Conservation (phyloP, 2,888 invertebrate genomes). For the Eledone cirrhosa region DNA sequence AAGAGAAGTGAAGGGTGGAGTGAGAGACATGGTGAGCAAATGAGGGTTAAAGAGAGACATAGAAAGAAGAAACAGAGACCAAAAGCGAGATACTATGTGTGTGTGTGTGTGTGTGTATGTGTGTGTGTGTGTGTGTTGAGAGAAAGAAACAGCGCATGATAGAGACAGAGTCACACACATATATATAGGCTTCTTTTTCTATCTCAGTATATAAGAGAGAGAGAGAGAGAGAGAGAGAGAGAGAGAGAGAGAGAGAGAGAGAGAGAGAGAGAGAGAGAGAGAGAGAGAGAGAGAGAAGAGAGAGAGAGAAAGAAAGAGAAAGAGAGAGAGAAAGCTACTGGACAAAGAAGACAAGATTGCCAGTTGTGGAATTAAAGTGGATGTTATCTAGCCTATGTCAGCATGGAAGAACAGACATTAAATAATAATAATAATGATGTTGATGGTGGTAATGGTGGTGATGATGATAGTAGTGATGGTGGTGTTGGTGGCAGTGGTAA, state of each 20-base stretch:
- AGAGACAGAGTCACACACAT: no score
- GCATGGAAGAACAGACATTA: no score
- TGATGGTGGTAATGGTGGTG: no score
- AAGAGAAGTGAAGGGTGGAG: not conserved
- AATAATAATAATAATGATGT: no score
- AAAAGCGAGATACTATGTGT: not conserved
- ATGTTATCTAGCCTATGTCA: no score
- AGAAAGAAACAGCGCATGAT: no score
- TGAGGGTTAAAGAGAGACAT: not conserved
- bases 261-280: constrained; percentile 33
- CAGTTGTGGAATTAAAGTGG: no score
- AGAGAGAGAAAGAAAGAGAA: not conserved
- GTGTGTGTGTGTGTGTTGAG: no score
- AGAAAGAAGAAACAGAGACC: not conserved
- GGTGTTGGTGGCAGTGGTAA: no score
- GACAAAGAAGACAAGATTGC: not conserved
- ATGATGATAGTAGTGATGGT: no score
- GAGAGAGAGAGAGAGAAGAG: not conserved
- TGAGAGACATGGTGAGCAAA: not conserved
- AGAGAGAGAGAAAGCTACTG: not conserved
- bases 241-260: constrained; percentile 29
- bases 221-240: constrained; percentile 21
- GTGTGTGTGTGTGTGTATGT: no score
- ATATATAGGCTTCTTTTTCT: no score
- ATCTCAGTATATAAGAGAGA: not conserved